Evolutionary conservation across 2,888 invertebrate genomes (phyloP).

Genomic region (Andrena minutula): DNA sequence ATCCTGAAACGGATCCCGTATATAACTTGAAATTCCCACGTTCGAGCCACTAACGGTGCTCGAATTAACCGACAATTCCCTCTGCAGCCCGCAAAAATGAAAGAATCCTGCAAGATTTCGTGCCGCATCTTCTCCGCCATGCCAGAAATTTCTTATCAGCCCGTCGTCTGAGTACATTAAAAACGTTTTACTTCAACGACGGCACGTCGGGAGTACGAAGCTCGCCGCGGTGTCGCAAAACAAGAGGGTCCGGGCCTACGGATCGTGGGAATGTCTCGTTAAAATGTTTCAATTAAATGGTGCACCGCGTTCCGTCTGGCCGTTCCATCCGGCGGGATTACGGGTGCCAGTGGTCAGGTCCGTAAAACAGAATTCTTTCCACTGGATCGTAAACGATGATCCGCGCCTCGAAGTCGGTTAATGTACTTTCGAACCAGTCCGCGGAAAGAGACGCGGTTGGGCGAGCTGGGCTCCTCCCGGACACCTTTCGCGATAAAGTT

Average conservation of each 20-base stretch:
- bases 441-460: background rate
- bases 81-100: background rate
- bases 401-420: slow-evolving; percentile 18
- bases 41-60: background rate
- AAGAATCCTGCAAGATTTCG: background rate
- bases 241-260: background rate
- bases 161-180: background rate
- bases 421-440: slow-evolving; percentile 21
- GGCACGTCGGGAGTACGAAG: too few species aligned
- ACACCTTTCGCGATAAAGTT: slow-evolving; percentile 43
- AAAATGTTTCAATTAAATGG: slow-evolving; percentile 9
- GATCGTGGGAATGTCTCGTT: background rate
- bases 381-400: slow-evolving; percentile 18
- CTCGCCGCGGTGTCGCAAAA: background rate
- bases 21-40: background rate
- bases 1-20: background rate
- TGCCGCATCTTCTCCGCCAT: background rate
- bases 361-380: slow-evolving; percentile 5
- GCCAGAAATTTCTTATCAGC: background rate
- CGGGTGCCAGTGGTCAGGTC: background rate
- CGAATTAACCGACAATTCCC: background rate
- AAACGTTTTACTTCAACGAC: background rate
- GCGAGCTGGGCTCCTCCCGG: slow-evolving; percentile 6
- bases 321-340: background rate
- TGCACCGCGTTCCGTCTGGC: background rate